A percentile compares a stretch with the other conserved stretches of the same genome.
Evolutionary conservation across 35 echinoderm and acorn worm genomes (phyloP).

Genomic region (Nesometra sesokonis): DNA sequence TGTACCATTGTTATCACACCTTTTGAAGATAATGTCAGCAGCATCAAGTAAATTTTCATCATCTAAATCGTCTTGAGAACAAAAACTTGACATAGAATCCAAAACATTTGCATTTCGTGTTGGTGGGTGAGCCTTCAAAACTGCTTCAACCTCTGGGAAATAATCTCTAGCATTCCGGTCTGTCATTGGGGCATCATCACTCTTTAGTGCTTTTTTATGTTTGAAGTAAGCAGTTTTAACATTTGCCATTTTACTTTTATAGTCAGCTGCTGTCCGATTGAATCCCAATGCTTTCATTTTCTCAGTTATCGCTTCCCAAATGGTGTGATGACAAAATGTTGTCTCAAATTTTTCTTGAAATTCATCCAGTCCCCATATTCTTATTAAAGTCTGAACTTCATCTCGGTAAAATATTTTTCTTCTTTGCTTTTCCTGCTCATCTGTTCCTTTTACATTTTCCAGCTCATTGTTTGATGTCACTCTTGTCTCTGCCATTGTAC

Average conservation of each 20-base stretch:
- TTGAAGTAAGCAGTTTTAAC: not conserved
- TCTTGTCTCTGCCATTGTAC: not conserved
- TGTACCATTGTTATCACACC: not conserved
- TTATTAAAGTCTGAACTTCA: not conserved
- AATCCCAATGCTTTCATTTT: not conserved
- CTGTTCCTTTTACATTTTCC: not conserved
- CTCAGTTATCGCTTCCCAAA: not conserved
- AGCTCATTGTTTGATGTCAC: not conserved
- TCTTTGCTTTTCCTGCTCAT: not conserved
- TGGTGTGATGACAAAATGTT: not conserved
- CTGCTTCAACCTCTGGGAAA: not conserved
- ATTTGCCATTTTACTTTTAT: not conserved
- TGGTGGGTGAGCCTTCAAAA: not conserved
- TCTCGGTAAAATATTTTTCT: not conserved
- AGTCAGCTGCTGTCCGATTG: not conserved
- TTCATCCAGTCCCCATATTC: not conserved
- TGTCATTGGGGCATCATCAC: not conserved
- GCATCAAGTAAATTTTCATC: not conserved
- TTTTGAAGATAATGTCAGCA: not conserved
- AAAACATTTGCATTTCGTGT: not conserved
- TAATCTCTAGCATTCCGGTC: not conserved
- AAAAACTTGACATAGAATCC: not conserved
- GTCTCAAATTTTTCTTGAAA: not conserved
- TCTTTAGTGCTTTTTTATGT: not conserved
- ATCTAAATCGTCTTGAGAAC: not conserved